Percentiles rank a stretch among this genome's conserved stretches.
These are phyloP conservation scores for Actinernus sp. DNA, from an alignment of 92 coral and sea anemone genomes.

Conservation along the genomic window DNA sequence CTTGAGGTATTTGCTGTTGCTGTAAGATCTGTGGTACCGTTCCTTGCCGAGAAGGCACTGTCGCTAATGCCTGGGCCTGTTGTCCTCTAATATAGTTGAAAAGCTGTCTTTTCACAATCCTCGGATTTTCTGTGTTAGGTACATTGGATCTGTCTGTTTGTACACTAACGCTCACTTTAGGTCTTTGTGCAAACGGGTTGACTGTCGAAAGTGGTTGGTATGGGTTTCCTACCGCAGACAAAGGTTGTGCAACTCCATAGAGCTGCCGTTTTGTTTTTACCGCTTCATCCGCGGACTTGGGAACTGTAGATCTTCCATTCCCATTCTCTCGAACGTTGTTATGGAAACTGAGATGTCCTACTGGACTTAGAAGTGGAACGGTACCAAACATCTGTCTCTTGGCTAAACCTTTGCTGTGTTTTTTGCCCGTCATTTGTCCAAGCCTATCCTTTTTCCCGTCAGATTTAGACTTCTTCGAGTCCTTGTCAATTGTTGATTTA, in stretches of 20 bases:
- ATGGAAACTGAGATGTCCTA: conserved; percentile 34
- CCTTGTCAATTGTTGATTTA: conserved; percentile 15
- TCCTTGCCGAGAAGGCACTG: conserved; percentile 8
- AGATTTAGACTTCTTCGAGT: neutral
- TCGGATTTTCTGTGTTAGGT: no score
- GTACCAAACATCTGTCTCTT: conserved; percentile 93
- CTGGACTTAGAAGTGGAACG: conserved; percentile 78
- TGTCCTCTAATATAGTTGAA: conserved; percentile 47
- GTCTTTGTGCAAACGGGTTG: neutral
- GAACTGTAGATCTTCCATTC: conserved; percentile 57
- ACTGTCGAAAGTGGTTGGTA: no score
- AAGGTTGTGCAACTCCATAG: conserved; percentile 11
- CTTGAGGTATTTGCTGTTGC: no score
- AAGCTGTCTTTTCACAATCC: conserved; percentile 42
- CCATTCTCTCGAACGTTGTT: neutral
- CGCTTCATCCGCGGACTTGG: conserved; percentile 1
- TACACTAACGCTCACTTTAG: conserved; percentile 24
- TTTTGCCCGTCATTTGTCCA: neutral
- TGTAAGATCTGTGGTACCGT: conserved; percentile 35
- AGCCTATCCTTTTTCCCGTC: neutral
- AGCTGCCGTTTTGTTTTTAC: conserved; percentile 5
- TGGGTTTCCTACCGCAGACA: neutral
- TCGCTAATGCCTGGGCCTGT: conserved; percentile 43
- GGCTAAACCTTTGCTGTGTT: neutral
- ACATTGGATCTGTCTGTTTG: conserved; percentile 10